A percentile compares a stretch with the other conserved stretches of the same genome.
Conservation (phyloP, 2,888 invertebrate species). For the Podabrus alpinus region DNA sequence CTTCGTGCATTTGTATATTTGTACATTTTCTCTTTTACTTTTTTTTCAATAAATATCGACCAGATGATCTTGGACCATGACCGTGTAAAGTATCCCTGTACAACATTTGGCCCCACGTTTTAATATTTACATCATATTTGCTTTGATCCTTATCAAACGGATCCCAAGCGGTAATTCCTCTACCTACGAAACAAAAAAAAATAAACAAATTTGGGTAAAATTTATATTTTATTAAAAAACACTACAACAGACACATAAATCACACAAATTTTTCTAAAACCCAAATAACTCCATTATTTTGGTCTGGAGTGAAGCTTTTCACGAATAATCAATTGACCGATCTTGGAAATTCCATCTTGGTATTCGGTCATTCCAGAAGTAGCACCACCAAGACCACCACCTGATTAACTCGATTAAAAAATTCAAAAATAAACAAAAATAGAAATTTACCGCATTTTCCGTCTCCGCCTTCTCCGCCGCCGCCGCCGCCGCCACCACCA, state of each 20-base stretch:
- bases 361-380: constrained; percentile 61
- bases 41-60: constrained; percentile 3
- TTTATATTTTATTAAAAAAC: not conserved
- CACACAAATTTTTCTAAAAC: not conserved
- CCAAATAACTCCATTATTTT: constrained; percentile 9
- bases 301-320: constrained; percentile 58
- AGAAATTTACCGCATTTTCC: not conserved
- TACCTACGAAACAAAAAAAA: constrained; percentile 26
- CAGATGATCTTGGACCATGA: constrained; percentile 34
- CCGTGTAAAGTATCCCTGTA: constrained; percentile 40
- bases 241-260: constrained; percentile 4
- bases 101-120: constrained; percentile 44
- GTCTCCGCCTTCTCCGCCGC: constrained; percentile 37
- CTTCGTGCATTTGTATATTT: not conserved
- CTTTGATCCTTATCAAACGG: constrained; percentile 40
- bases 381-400: not conserved
- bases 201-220: constrained; percentile 1
- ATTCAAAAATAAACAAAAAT: not conserved
- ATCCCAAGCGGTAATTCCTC: constrained; percentile 41
- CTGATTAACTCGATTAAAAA: not conserved
- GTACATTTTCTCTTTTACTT: not conserved
- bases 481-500: constrained; percentile 33
- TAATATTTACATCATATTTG: constrained; percentile 31
- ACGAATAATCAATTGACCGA: constrained; percentile 65
- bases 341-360: constrained; percentile 64